These are phyloP conservation scores for Aldrovandia affinis DNA, from an alignment of 2,797 vertebrate species.

Conservation along the genomic window DNA sequence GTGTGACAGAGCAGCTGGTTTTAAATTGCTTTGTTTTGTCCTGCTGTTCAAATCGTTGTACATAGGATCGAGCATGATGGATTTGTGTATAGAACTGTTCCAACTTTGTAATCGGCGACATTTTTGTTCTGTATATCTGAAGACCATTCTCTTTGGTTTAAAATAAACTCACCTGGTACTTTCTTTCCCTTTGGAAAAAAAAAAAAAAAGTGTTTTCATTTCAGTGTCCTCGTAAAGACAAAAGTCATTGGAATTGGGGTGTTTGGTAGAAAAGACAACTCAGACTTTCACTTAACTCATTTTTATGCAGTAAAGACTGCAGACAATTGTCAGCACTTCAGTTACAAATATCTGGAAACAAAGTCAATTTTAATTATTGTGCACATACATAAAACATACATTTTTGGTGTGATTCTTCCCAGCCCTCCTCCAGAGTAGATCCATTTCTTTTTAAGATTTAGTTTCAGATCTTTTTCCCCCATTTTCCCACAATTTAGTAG, in stretches of 20 bases:
- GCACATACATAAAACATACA: neutral
- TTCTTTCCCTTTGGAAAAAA: constrained; percentile 28
- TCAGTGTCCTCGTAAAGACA: neutral
- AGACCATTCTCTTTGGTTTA: constrained; percentile 64
- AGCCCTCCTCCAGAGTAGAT: neutral
- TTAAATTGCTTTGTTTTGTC: constrained; percentile 44
- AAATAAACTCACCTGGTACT: constrained; percentile 73
- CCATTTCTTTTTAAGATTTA: too few species aligned
- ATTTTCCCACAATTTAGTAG: too few species aligned
- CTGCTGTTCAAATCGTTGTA: constrained; percentile 63
- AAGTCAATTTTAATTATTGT: neutral
- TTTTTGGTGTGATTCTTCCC: neutral
- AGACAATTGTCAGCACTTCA: neutral
- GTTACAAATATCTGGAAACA: neutral
- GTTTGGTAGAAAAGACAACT: neutral
- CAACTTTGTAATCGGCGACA: constrained; percentile 67
- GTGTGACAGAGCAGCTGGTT: constrained; percentile 18
- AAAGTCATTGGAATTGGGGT: neutral
- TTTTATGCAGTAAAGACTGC: neutral
- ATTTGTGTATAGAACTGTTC: constrained; percentile 69
- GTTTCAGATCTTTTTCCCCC: too few species aligned
- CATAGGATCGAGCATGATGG: constrained; percentile 59
- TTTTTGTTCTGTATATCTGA: constrained; percentile 73
- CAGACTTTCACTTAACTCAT: neutral
- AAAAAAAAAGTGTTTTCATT: neutral